Evolutionary conservation across 1,140 invertebrate species (phyloP).

Genomic region (Drosophila hydei): DNA sequence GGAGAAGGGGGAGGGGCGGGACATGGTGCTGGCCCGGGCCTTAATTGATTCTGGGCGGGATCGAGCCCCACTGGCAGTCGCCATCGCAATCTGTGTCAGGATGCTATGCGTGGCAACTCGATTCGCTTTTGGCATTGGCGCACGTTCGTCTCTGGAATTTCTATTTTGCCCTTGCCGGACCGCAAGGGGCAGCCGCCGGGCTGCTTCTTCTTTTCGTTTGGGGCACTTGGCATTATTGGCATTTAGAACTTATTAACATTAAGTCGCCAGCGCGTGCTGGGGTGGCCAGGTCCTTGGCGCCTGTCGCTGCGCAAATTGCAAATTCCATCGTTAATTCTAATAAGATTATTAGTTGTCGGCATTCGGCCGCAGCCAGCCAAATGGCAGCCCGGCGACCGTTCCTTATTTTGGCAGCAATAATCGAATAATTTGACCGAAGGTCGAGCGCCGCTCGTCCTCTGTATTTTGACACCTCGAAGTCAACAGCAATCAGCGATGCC

Average conservation of each 20-base stretch:
- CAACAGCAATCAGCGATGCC: constrained; percentile 58
- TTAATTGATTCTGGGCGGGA: constrained; percentile 9
- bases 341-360: constrained; percentile 74
- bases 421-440: constrained; percentile 53
- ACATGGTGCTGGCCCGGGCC: constrained; percentile 1
- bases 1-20: background rate
- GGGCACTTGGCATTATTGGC: constrained; percentile 62
- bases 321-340: constrained; percentile 80
- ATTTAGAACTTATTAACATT: constrained; percentile 76
- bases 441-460: constrained; percentile 30
- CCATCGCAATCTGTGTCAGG: constrained; percentile 70
- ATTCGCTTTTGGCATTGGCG: constrained; percentile 44
- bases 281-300: background rate
- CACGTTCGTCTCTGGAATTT: constrained; percentile 68
- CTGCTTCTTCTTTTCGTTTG: background rate
- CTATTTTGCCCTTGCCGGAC: constrained; percentile 61
- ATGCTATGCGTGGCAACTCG: constrained; percentile 33
- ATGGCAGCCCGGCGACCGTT: constrained; percentile 12
- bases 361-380: constrained; percentile 25
- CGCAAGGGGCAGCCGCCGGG: no score
- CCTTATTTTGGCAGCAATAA: constrained; percentile 36
- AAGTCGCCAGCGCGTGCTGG: constrained; percentile 48
- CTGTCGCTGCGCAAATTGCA: constrained; percentile 62
- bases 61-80: background rate
- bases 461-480: constrained; percentile 75